Evolutionary conservation across 2,113 vertebrate genomes (phyloP).

Genomic region (Burhinus bistriatus): DNA sequence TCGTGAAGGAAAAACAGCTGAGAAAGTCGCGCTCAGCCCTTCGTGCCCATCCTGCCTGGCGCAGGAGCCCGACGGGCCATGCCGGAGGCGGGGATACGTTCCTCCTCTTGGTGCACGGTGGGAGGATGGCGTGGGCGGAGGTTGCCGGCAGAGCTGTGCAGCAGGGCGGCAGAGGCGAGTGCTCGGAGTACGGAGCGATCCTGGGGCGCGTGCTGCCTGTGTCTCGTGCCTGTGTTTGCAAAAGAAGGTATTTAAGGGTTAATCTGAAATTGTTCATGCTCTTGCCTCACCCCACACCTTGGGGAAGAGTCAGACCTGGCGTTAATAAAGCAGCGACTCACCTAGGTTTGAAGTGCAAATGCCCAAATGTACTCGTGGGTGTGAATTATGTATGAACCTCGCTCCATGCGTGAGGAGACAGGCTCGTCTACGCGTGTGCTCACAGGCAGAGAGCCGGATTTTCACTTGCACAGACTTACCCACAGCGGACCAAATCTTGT

Average conservation of each 20-base stretch:
- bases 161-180: accelerated
- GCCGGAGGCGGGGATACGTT: background rate
- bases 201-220: background rate
- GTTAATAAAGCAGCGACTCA: background rate
- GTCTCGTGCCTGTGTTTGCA: background rate
- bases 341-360: background rate
- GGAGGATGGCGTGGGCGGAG: background rate
- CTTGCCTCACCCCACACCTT: background rate
- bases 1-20: background rate
- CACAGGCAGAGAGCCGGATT: background rate
- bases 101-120: background rate
- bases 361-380: background rate
- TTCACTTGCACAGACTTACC: background rate
- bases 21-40: background rate
- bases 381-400: background rate
- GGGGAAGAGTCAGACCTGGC: background rate
- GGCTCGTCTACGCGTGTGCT: accelerated
- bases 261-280: background rate
- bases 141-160: background rate
- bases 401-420: accelerated
- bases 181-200: accelerated
- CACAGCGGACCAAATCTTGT: background rate
- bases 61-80: accelerated
- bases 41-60: background rate
- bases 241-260: background rate